A percentile compares a stretch with the other conserved stretches of the same genome.
Conservation (phyloP, 2,113 vertebrate species). For the Ardeotis arabs region DNA sequence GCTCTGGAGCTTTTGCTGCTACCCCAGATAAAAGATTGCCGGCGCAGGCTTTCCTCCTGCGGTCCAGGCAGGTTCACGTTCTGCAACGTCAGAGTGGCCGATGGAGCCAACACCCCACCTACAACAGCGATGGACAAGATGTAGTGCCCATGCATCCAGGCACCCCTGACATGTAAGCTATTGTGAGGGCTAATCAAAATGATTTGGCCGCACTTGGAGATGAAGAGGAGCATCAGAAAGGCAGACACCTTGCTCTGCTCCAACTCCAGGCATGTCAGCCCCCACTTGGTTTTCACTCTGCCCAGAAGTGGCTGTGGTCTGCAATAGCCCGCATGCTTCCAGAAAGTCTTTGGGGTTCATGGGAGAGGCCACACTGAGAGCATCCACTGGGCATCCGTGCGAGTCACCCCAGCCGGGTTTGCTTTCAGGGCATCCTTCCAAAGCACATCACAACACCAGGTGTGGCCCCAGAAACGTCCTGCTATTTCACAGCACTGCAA, state of each 20-base stretch:
- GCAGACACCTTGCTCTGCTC: background rate
- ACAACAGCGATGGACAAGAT: background rate
- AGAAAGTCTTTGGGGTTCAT: rapidly evolving
- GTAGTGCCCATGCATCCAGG: background rate
- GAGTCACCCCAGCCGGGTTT: background rate
- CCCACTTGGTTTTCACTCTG: background rate
- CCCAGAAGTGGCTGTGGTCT: background rate
- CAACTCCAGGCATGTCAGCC: background rate
- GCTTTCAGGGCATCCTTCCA: background rate
- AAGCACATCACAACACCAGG: rapidly evolving
- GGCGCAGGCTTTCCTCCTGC: background rate
- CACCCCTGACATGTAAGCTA: background rate
- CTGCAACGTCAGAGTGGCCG: rapidly evolving
- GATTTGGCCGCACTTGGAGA: rapidly evolving
- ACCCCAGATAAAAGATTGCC: background rate
- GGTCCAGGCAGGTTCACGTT: rapidly evolving
- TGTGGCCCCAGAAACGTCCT: rapidly evolving
- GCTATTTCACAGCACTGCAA: background rate
- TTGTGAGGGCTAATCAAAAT: rapidly evolving
- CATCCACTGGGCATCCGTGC: rapidly evolving
- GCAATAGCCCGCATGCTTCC: background rate
- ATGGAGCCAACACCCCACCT: rapidly evolving
- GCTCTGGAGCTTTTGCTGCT: background rate
- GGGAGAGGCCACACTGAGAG: background rate
- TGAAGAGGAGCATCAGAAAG: background rate